These are phyloP conservation scores for Turnix velox DNA, from an alignment of 2,113 vertebrate genomes.

Conservation along the genomic window DNA sequence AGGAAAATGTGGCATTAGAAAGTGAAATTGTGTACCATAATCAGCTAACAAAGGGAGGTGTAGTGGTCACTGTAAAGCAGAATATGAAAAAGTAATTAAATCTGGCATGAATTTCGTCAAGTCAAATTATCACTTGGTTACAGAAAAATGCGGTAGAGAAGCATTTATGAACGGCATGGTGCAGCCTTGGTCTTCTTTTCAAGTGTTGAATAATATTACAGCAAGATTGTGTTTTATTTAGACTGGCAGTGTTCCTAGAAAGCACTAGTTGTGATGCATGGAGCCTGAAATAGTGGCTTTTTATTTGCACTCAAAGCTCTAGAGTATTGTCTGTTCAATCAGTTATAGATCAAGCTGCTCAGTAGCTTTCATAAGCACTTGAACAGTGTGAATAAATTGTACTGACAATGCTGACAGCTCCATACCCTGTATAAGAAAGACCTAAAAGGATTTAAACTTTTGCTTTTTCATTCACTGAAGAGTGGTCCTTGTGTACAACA, in stretches of 20 bases:
- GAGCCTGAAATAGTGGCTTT: conserved; percentile 50
- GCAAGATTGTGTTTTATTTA: conserved; percentile 54
- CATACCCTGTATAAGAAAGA: conserved; percentile 34
- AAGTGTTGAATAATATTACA: conserved; percentile 29
- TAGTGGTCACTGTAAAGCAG: neutral
- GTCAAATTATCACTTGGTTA: conserved; percentile 24
- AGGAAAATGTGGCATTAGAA: conserved; percentile 15
- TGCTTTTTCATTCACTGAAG: conserved; percentile 16
- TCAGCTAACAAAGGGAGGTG: neutral
- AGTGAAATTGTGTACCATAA: conserved; percentile 3
- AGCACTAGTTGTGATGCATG: conserved; percentile 33
- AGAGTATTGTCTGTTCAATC: conserved; percentile 59
- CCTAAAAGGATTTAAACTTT: conserved; percentile 30
- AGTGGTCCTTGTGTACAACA: neutral
- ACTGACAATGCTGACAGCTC: conserved; percentile 42
- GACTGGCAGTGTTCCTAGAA: conserved; percentile 62
- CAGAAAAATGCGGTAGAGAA: neutral
- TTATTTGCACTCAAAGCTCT: conserved; percentile 53
- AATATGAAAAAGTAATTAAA: conserved; percentile 38
- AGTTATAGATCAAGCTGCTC: conserved; percentile 40
- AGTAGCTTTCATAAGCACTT: conserved; percentile 55
- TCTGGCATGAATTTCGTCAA: conserved; percentile 1
- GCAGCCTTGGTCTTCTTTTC: conserved; percentile 1
- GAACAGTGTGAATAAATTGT: conserved; percentile 63
- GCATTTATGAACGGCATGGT: neutral